Evolutionary conservation across 2,888 invertebrate genomes (phyloP).

Genomic region (Aethes cnicana): DNA sequence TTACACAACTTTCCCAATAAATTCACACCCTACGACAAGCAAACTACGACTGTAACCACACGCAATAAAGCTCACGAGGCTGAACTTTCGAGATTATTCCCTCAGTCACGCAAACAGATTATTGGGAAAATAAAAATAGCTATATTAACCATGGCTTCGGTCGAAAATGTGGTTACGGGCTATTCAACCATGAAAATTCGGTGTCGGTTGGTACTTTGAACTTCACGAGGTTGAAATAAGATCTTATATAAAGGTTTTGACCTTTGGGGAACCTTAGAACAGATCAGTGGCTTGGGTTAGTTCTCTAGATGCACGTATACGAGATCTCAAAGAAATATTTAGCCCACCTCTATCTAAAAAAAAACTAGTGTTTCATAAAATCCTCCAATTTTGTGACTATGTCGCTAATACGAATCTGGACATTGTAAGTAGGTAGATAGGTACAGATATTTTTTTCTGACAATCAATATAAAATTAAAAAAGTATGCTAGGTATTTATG

Average conservation of each 20-base stretch:
- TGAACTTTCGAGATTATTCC: constrained; percentile 38
- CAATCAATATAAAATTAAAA: too few relatives aligned
- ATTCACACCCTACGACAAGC: constrained; percentile 35
- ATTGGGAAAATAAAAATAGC: constrained; percentile 60
- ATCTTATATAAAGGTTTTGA: not conserved
- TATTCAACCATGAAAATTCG: constrained; percentile 46
- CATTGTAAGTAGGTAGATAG: too few relatives aligned
- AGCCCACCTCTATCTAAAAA: too few relatives aligned
- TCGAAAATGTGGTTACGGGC: constrained; percentile 54
- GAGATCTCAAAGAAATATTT: too few relatives aligned
- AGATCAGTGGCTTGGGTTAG: too few relatives aligned
- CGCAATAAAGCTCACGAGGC: constrained; percentile 36
- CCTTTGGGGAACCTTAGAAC: constrained; percentile 1
- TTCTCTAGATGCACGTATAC: too few relatives aligned
- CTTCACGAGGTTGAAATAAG: constrained; percentile 8
- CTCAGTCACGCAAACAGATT: constrained; percentile 57
- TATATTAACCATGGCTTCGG: constrained; percentile 59
- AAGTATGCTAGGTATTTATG: too few relatives aligned
- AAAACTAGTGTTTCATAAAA: too few relatives aligned
- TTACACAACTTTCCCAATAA: constrained; percentile 44
- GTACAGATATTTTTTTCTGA: too few relatives aligned
- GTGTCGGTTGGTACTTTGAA: constrained; percentile 2
- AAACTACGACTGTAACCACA: constrained; percentile 38
- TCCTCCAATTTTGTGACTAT: too few relatives aligned
- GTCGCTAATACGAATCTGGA: too few relatives aligned